Conservation (phyloP, 2,797 vertebrate species). For the Rousettus madagascariensis region DNA sequence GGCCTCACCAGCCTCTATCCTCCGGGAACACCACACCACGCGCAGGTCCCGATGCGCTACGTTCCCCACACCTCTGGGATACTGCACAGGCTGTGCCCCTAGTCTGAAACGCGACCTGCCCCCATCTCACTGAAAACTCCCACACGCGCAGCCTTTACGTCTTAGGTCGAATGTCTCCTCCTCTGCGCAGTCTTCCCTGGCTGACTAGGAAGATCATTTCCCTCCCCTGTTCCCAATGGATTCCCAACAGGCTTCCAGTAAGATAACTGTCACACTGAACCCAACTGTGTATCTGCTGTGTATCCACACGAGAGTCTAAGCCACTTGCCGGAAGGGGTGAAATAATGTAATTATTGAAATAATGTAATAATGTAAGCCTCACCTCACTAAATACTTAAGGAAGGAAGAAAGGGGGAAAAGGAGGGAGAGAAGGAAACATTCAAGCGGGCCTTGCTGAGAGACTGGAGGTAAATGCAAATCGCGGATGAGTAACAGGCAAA, state of each 20-base stretch:
- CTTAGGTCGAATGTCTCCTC: neutral
- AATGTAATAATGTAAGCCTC: neutral
- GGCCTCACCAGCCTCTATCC: neutral
- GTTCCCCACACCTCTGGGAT: neutral
- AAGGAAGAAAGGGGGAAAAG: neutral
- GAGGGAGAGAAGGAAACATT: neutral
- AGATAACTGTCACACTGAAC: neutral
- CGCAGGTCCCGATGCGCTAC: accelerated
- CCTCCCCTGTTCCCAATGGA: too few relatives aligned
- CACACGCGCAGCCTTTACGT: accelerated
- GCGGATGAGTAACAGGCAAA: neutral
- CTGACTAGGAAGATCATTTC: neutral
- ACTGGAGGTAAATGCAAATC: neutral
- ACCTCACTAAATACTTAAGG: neutral
- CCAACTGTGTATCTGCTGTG: neutral
- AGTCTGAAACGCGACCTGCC: neutral
- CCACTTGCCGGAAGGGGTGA: neutral
- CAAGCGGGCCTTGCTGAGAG: neutral
- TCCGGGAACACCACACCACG: accelerated
- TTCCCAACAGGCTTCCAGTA: neutral
- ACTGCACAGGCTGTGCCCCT: neutral
- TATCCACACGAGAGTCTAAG: neutral
- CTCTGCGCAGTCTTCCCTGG: neutral
- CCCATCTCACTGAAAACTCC: neutral
- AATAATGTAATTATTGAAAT: neutral